Evolutionary conservation across 2,113 vertebrate genomes (phyloP).

Genomic region (Lichenostomus cassidix): DNA sequence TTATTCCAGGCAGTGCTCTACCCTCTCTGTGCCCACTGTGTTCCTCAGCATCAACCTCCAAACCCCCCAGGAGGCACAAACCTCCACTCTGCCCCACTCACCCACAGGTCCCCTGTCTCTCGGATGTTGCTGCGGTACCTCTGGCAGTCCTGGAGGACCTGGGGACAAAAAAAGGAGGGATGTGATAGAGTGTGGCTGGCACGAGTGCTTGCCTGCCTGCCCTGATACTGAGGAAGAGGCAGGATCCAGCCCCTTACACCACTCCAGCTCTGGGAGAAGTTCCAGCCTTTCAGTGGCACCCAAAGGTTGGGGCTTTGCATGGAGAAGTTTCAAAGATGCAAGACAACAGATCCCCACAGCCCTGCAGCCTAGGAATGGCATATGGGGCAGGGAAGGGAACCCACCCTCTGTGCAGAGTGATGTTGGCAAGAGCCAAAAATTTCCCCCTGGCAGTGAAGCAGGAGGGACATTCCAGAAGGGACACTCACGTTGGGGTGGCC

Average conservation of each 20-base stretch:
- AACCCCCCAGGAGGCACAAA: not conserved
- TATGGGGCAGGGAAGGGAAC: not conserved
- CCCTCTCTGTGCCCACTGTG: rapidly evolving
- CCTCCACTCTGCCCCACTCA: conserved; percentile 43
- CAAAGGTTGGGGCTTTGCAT: rapidly evolving
- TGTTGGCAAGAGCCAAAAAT: not conserved
- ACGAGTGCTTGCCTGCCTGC: rapidly evolving
- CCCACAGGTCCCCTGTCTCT: conserved; percentile 90
- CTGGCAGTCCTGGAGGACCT: conserved; percentile 96
- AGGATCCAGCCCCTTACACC: not conserved
- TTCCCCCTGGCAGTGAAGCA: rapidly evolving
- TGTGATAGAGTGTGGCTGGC: not conserved
- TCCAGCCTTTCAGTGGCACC: not conserved
- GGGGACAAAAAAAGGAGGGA: not conserved
- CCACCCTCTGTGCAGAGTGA: not conserved
- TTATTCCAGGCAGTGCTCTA: not conserved
- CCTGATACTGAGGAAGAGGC: not conserved
- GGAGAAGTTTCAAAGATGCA: rapidly evolving
- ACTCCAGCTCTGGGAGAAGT: not conserved
- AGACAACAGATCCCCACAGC: not conserved
- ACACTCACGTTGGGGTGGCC: conserved; percentile 93
- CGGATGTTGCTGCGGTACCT: conserved; percentile 90
- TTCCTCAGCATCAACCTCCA: not conserved
- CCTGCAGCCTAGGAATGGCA: not conserved
- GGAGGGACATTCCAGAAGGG: rapidly evolving